phyloP scores from a whole-genome alignment of 2,888 invertebrate species.

The Syrista parreyssii region DNA sequence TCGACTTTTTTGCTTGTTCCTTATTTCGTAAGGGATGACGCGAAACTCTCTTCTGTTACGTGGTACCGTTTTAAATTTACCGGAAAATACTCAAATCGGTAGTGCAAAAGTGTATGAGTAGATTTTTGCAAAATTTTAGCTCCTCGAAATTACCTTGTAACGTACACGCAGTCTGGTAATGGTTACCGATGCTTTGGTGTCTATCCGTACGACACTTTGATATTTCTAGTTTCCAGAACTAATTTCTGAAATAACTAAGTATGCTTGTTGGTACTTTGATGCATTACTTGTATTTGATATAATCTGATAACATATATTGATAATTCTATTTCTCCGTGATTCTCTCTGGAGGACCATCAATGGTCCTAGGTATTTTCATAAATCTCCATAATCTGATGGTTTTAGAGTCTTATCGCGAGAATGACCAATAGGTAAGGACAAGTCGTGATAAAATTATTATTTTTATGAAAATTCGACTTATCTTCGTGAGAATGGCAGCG shows the following conservation, averaged over 20 bases:
- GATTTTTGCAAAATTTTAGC: not conserved
- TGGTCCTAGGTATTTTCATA: conserved; percentile 45
- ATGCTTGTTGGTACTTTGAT: not conserved
- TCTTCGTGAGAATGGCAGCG: conserved; percentile 1
- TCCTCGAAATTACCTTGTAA: not conserved
- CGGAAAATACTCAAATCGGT: not conserved
- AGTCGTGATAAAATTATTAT: not conserved
- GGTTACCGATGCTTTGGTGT: not conserved
- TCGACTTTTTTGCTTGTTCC: not conserved
- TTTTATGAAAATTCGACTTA: conserved; percentile 17
- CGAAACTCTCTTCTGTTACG: not conserved
- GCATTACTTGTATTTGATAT: not conserved
- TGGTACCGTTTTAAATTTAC: not conserved
- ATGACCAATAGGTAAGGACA: not conserved
- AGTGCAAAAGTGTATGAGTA: not conserved
- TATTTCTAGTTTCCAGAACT: not conserved
- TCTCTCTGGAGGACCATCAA: conserved; percentile 5
- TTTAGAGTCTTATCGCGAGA: not conserved
- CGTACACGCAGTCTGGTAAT: not conserved
- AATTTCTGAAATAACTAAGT: not conserved
- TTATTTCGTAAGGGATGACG: not conserved
- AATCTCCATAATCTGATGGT: conserved; percentile 40
- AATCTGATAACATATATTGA: not conserved
- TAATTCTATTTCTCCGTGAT: not conserved
- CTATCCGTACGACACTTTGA: not conserved